Evolutionary conservation across 2,888 invertebrate species (phyloP), one percentile per base, ranked within the genome.

Genomic region (Catonia carolina): DNA sequence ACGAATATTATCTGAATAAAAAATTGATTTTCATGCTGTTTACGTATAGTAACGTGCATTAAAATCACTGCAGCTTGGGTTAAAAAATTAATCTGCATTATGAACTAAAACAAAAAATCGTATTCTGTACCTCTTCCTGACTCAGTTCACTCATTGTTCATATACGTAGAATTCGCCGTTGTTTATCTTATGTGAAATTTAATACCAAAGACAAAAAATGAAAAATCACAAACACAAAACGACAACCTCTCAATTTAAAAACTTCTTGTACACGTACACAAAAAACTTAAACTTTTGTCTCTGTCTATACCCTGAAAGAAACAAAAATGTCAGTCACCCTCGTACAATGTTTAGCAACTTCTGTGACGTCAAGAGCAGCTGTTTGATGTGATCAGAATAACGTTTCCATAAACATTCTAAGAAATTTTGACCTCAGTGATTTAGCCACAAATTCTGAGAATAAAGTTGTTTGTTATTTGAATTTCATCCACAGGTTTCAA

Each of bases 61-160:
- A n/a, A n/a, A n/a, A n/a, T n/a, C n/a, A n/a, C n/a, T n/a, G n/a
- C n/a, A n/a, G n/a, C n/a, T n/a, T n/a, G n/a, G n/a, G n/a, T n/a
- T n/a, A n/a, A n/a, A n/a, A n/a, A n/a, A n/a, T n/a, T n/a, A n/a
- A n/a, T n/a, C n/a, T n/a, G n/a, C n/a, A n/a, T n/a, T n/a, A n/a
- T n/a, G n/a, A n/a, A n/a, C n/a, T n/a, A n/a, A n/a, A n/a, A n/a
- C 35, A 36, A 49, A 39, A 55, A 27, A 45, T 39, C 20, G 37
- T 7, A 51, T 48, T 15, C 77, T 83, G 82, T 77, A 88, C 91
- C 85, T 91, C 91, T 76, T 91, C 91, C 73, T 87, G 89, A 71
- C 85, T 87, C 67, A 91, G 77, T 80, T 91, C 90, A 76, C 87
- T 87, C 88, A 89, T 89, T 61, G 57, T 65, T 35, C 23, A 52